These are phyloP conservation scores for Pemphigus obesinymphae DNA, from an alignment of 1,140 invertebrate species.

Conservation along the genomic window DNA sequence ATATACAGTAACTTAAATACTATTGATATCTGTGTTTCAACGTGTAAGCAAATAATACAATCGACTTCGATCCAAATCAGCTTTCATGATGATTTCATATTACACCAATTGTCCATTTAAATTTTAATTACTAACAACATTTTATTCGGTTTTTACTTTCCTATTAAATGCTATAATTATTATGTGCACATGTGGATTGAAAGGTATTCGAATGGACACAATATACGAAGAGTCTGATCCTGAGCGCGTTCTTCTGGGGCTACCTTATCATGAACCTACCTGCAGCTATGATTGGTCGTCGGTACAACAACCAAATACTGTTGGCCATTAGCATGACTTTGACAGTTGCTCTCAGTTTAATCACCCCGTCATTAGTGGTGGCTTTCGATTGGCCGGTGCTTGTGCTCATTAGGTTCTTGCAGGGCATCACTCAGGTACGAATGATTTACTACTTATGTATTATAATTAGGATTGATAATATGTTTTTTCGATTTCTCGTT, in stretches of 20 bases:
- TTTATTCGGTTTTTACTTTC: not conserved
- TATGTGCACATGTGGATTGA: not conserved
- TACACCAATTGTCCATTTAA: not conserved
- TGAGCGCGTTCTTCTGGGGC: slow-evolving; percentile 67
- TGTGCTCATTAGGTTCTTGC: slow-evolving; percentile 24
- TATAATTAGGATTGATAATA: not conserved
- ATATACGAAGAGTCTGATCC: slow-evolving; percentile 55
- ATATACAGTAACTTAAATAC: not conserved
- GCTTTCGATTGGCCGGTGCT: slow-evolving; percentile 37
- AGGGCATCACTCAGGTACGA: slow-evolving; percentile 33
- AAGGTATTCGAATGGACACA: slow-evolving; percentile 55
- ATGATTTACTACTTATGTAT: not conserved
- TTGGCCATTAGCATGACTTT: slow-evolving; percentile 49
- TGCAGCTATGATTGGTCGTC: slow-evolving; percentile 61
- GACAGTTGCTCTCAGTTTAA: not conserved
- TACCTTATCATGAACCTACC: slow-evolving; percentile 58
- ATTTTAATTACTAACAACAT: not conserved
- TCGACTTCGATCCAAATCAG: not conserved
- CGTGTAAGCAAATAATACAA: not conserved
- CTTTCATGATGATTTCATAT: not conserved
- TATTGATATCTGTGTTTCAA: not conserved
- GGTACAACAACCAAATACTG: slow-evolving; percentile 59
- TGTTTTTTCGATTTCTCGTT: too few relatives aligned
- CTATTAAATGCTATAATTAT: not conserved
- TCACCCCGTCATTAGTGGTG: not conserved